Evolutionary conservation across 2,113 vertebrate species (phyloP).

Genomic region (Indicator indicator): DNA sequence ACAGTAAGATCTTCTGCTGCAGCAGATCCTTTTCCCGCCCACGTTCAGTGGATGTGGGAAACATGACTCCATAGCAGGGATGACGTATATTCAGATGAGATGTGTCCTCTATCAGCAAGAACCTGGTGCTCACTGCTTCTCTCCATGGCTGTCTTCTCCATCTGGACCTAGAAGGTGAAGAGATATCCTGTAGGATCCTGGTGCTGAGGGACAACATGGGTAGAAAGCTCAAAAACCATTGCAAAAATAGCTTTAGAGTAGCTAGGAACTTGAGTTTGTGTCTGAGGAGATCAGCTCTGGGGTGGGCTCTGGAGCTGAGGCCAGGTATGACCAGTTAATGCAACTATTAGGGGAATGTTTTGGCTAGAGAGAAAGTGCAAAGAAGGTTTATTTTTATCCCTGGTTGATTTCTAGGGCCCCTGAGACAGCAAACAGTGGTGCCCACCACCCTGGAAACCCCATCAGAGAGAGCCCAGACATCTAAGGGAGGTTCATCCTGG

Average conservation of each 20-base stretch:
- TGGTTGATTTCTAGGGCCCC: not conserved
- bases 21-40: constrained; percentile 13
- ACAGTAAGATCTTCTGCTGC: not conserved
- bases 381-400: not conserved
- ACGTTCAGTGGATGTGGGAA: not conserved
- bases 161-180: not conserved
- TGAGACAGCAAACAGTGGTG: not conserved
- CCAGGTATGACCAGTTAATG: not conserved
- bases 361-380: not conserved
- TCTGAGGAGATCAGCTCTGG: not conserved
- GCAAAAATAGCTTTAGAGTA: not conserved
- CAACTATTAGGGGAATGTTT: not conserved
- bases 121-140: not conserved
- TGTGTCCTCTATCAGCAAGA: not conserved
- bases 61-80: not conserved
- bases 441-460: not conserved
- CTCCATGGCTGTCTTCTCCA: not conserved
- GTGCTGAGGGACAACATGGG: not conserved
- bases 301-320: not conserved
- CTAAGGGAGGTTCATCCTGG: accelerated
- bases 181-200: not conserved
- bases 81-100: not conserved
- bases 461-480: not conserved
- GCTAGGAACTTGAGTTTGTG: not conserved
- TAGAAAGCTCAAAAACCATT: not conserved